These are phyloP conservation scores for Drosophila virilis DNA, from an alignment of 1,140 invertebrate genomes.

Conservation along the genomic window DNA sequence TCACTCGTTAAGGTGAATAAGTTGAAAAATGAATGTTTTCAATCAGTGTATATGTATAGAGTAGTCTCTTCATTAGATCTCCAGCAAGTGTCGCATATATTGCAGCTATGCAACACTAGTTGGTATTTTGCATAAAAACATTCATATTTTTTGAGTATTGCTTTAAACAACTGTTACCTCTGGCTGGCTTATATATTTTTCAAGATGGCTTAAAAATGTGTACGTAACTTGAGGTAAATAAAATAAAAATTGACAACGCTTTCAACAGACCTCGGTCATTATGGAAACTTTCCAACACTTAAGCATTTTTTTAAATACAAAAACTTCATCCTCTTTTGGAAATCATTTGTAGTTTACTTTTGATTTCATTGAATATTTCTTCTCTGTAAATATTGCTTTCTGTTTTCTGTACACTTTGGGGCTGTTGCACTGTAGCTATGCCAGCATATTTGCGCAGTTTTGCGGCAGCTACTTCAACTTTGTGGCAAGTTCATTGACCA, in stretches of 20 bases:
- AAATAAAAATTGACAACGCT: no score
- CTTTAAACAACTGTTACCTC: no score
- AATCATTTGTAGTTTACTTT: neutral
- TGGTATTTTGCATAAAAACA: no score
- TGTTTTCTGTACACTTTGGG: neutral
- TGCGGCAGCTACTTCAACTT: conserved; percentile 26
- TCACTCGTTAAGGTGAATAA: no score
- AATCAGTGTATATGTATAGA: neutral
- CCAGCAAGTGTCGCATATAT: neutral
- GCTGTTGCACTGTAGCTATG: neutral
- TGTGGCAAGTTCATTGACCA: conserved; percentile 72
- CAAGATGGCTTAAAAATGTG: no score
- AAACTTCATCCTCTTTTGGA: no score
- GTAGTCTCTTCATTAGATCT: neutral
- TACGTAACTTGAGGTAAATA: no score
- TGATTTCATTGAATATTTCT: neutral
- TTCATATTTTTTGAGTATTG: no score
- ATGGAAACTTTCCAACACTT: neutral
- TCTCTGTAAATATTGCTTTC: neutral
- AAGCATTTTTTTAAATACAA: neutral
- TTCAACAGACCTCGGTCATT: no score
- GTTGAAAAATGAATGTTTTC: no score
- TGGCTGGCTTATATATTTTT: no score
- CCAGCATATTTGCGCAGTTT: conserved; percentile 5
- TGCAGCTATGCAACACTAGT: no score